Conservation (phyloP, 64 coral and sea anemone genomes). For the Pachyseris speciosa region DNA sequence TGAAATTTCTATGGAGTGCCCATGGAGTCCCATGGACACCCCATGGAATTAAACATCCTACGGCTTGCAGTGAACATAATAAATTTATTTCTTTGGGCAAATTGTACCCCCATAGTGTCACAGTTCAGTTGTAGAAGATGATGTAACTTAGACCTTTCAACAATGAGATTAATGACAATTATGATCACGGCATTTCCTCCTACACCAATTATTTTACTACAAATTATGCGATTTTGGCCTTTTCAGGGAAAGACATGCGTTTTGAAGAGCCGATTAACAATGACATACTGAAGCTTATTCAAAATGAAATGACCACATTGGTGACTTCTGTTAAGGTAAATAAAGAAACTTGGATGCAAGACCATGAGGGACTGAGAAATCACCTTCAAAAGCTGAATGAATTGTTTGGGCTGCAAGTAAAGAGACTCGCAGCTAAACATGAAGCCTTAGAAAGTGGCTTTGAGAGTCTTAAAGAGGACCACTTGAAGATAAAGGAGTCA, state of each 20-base stretch:
- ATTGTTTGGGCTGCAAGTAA: background rate
- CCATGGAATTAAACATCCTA: too few relatives aligned
- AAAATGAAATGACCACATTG: slow-evolving; percentile 9
- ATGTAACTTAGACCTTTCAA: too few relatives aligned
- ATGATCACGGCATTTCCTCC: too few relatives aligned
- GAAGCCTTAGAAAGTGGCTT: background rate
- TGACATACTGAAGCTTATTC: background rate
- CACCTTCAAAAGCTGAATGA: slow-evolving; percentile 3
- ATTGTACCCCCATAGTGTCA: too few relatives aligned
- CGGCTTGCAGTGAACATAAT: too few relatives aligned
- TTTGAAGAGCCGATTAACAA: slow-evolving; percentile 9
- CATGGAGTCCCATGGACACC: too few relatives aligned
- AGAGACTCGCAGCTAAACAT: slow-evolving; percentile 2
- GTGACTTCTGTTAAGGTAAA: background rate
- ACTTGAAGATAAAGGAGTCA: background rate
- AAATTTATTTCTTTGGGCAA: too few relatives aligned
- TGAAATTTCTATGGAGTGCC: too few relatives aligned
- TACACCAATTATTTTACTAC: too few relatives aligned
- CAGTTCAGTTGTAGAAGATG: too few relatives aligned
- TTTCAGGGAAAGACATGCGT: slow-evolving; percentile 19
- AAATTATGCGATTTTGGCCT: too few relatives aligned
- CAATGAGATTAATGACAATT: too few relatives aligned
- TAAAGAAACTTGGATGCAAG: slow-evolving; percentile 26
- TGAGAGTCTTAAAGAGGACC: background rate
- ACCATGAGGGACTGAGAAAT: background rate